Evolutionary conservation across 2,797 vertebrate genomes (phyloP).

Genomic region (Hippoglossus hippoglossus): DNA sequence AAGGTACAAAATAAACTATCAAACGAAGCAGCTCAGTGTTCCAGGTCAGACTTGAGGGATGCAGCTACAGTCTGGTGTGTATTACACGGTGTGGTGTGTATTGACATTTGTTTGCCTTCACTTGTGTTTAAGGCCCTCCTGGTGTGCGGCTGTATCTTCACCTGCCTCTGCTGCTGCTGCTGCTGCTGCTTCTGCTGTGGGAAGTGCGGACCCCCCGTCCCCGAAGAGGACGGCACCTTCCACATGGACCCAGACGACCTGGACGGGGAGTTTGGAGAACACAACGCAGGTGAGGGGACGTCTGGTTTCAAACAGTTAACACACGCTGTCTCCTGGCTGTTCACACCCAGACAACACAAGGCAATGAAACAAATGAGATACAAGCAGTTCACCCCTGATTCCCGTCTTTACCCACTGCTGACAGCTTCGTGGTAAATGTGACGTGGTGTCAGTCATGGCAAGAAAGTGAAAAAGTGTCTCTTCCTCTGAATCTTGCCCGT

Average conservation of each 20-base stretch:
- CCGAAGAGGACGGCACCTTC: slow-evolving; percentile 63
- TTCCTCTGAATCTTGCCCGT: too few species aligned
- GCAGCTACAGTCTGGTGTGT: not conserved
- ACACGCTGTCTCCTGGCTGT: not conserved
- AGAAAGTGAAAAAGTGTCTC: too few species aligned
- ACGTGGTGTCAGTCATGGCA: too few species aligned
- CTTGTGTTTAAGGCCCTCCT: slow-evolving; percentile 77
- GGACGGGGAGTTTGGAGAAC: slow-evolving; percentile 83
- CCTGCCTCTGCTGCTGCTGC: slow-evolving; percentile 90
- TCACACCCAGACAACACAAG: not conserved
- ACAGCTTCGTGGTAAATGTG: too few species aligned
- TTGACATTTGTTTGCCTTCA: not conserved
- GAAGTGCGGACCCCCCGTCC: slow-evolving; percentile 65
- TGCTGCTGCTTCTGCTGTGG: slow-evolving; percentile 91
- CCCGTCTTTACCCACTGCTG: too few species aligned
- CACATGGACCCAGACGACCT: slow-evolving; percentile 87
- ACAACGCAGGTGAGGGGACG: slow-evolving; percentile 72
- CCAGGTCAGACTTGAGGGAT: too few species aligned
- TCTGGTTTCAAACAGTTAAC: not conserved
- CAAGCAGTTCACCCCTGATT: too few species aligned
- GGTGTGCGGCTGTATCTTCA: slow-evolving; percentile 82
- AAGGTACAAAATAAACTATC: too few species aligned
- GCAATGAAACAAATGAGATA: too few species aligned
- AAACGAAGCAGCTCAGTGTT: too few species aligned
- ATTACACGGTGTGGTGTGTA: not conserved